Conservation (phyloP, 2,113 vertebrate genomes). For the Anoura caudifer region DNA sequence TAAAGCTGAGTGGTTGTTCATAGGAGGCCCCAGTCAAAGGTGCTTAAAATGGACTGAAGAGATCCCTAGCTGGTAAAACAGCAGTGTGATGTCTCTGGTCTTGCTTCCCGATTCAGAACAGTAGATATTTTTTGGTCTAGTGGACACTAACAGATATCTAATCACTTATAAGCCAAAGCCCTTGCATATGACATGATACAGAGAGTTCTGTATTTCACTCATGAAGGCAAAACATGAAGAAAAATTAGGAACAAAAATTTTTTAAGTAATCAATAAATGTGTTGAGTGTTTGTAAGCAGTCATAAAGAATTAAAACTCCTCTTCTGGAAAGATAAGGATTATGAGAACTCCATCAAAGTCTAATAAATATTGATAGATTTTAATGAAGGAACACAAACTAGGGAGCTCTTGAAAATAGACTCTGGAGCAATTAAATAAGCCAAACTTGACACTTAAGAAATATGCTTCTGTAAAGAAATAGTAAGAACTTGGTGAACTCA, state of each 20-base stretch:
- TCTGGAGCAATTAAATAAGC: background rate
- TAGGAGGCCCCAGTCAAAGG: slow-evolving; percentile 79
- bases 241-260: background rate
- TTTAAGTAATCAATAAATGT: background rate
- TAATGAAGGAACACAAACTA: background rate
- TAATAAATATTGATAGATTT: background rate
- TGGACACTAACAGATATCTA: background rate
- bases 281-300: background rate
- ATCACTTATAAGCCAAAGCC: background rate
- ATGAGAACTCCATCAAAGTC: background rate
- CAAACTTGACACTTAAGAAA: background rate
- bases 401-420: background rate
- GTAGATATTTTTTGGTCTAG: background rate
- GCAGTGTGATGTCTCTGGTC: slow-evolving; percentile 75
- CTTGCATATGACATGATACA: background rate
- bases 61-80: slow-evolving; percentile 92
- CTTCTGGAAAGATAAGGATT: background rate
- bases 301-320: background rate
- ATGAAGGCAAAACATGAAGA: background rate
- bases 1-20: slow-evolving; percentile 87
- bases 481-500: background rate
- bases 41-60: slow-evolving; percentile 86
- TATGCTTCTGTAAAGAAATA: background rate
- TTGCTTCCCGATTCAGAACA: background rate
- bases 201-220: background rate